Evolutionary conservation across 2,797 vertebrate species (phyloP).

Genomic region (Parambassis ranga): DNA sequence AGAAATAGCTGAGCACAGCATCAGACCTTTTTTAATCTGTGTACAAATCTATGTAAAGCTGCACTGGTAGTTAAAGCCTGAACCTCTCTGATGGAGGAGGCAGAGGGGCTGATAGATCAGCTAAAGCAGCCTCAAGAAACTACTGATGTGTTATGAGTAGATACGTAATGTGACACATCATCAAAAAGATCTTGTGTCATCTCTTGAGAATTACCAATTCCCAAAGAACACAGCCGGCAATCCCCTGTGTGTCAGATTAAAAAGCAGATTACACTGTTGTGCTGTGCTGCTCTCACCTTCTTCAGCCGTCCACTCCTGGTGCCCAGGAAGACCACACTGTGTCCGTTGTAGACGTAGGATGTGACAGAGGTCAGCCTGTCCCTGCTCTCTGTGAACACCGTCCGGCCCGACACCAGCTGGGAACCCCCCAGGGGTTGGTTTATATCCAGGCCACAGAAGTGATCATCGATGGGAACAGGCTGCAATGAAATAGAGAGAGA

Average conservation of each 20-base stretch:
- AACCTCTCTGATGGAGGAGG: neutral
- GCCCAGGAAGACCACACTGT: slow-evolving; percentile 92
- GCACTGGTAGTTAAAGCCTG: neutral
- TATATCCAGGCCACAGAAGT: slow-evolving; percentile 96
- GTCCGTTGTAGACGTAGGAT: slow-evolving; percentile 91
- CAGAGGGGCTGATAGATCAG: neutral
- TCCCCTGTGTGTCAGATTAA: neutral
- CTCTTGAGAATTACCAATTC: neutral
- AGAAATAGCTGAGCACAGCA: neutral
- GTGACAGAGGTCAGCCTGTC: slow-evolving; percentile 92
- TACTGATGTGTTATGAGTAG: neutral
- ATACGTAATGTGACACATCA: neutral
- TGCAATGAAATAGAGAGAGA: slow-evolving; percentile 63
- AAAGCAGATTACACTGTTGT: neutral
- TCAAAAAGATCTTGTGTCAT: neutral
- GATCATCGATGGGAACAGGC: slow-evolving; percentile 96
- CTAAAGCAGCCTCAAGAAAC: neutral
- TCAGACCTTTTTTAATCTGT: neutral
- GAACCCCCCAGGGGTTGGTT: slow-evolving; percentile 94
- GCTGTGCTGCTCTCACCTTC: slow-evolving; percentile 83
- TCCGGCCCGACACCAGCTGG: slow-evolving; percentile 86
- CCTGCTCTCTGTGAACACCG: slow-evolving; percentile 85
- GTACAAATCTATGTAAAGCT: neutral
- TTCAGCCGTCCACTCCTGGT: slow-evolving; percentile 90
- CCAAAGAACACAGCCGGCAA: neutral